phyloP scores from a whole-genome alignment of 2,888 invertebrate genomes.

The Erebia aethiops region DNA sequence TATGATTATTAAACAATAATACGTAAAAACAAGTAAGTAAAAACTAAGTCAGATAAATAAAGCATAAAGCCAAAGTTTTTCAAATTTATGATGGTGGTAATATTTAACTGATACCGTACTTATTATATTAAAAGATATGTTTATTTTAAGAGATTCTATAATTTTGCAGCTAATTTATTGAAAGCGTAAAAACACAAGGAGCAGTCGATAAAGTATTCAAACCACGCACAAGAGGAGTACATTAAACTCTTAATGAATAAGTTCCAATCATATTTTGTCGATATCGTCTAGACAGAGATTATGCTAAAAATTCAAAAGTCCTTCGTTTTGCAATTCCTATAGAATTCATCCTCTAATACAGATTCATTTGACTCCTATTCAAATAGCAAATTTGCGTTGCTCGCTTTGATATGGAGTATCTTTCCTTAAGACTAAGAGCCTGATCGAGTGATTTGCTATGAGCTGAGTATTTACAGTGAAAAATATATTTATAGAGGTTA shows the following conservation, averaged over 20 bases:
- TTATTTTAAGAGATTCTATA: no score
- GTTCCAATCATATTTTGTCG: conserved; percentile 51
- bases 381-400: conserved; percentile 62
- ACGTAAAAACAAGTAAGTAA: no score
- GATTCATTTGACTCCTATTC: conserved; percentile 57
- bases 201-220: neutral
- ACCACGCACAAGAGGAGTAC: conserved; percentile 8
- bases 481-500: no score
- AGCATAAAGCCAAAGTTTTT: no score
- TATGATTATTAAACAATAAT: no score
- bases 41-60: no score
- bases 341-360: conserved; percentile 43
- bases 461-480: neutral
- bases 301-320: conserved; percentile 72
- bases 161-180: no score
- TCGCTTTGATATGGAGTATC: conserved; percentile 59
- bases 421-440: conserved; percentile 43
- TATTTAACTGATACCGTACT: no score
- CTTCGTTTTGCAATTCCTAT: conserved; percentile 59
- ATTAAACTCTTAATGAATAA: conserved; percentile 55
- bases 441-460: neutral
- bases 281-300: conserved; percentile 80
- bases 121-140: no score
- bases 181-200: neutral
- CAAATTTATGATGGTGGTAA: no score